Conservation (phyloP, 2,113 vertebrate genomes). For the Murina feae region DNA sequence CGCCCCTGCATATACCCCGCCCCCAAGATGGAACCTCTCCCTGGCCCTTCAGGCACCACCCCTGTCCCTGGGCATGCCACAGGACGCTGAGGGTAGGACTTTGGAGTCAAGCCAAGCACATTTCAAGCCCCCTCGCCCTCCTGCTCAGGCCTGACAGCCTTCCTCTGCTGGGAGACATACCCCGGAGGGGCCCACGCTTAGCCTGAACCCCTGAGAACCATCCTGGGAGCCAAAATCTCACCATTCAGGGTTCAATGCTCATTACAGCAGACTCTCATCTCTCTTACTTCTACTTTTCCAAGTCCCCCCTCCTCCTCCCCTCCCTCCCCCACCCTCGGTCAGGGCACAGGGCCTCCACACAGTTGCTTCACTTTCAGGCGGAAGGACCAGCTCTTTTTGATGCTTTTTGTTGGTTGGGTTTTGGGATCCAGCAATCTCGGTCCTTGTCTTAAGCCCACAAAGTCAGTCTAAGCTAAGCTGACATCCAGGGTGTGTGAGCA, state of each 20-base stretch:
- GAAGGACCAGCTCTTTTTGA: background rate
- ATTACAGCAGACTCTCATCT: background rate
- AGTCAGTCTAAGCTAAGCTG: background rate
- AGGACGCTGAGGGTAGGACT: background rate
- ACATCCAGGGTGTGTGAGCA: rapidly evolving
- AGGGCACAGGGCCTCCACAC: background rate
- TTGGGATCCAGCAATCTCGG: background rate
- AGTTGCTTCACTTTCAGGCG: background rate
- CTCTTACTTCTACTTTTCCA: background rate
- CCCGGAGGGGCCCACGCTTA: background rate
- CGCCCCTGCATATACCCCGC: background rate
- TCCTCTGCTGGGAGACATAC: background rate
- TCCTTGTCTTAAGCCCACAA: background rate
- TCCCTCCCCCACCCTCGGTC: too few species aligned
- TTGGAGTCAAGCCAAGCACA: too few species aligned
- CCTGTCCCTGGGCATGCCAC: background rate
- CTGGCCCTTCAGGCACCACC: background rate
- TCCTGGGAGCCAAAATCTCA: background rate
- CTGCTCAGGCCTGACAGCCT: background rate
- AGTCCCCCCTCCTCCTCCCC: too few species aligned
- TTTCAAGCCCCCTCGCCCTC: background rate
- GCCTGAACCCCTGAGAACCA: background rate
- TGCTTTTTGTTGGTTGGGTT: background rate
- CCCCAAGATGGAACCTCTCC: background rate
- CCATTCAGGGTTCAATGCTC: rapidly evolving